Conservation (phyloP, 2,888 invertebrate species). For the Heliconius charithonia region DNA sequence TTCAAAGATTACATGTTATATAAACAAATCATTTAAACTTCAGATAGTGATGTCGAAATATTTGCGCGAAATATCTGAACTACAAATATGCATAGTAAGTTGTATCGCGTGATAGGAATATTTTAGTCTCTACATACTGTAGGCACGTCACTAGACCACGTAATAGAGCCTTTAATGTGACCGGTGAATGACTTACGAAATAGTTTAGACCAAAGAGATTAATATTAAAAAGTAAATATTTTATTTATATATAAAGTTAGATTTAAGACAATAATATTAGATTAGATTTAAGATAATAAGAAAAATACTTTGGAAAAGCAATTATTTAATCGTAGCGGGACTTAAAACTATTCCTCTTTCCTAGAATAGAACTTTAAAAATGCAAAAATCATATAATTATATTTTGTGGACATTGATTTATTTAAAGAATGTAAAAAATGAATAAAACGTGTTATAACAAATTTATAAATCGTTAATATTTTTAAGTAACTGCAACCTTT, state of each 20-base stretch:
- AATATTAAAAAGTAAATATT: neutral
- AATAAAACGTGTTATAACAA: too few species aligned
- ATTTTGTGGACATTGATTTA: too few species aligned
- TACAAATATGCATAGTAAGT: constrained; percentile 6
- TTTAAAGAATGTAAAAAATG: too few species aligned
- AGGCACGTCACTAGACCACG: neutral
- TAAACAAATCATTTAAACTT: neutral
- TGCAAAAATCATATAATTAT: too few species aligned
- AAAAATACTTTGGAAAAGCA: too few species aligned
- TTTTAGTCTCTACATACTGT: neutral
- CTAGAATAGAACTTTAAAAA: too few species aligned
- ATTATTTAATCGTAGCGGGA: too few species aligned
- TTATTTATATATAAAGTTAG: neutral
- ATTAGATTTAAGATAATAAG: too few species aligned
- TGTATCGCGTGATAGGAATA: constrained; percentile 3
- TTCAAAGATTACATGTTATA: neutral
- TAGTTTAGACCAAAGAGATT: constrained; percentile 5
- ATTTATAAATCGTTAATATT: neutral
- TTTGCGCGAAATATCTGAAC: constrained; percentile 2
- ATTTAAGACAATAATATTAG: too few species aligned
- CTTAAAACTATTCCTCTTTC: too few species aligned
- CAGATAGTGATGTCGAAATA: constrained; percentile 5
- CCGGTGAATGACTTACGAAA: constrained; percentile 15
- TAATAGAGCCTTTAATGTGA: constrained; percentile 9
- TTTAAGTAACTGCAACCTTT: neutral